These are phyloP conservation scores for Pachycephus smyrnensis DNA, from an alignment of 2,888 invertebrate species.

Conservation along the genomic window DNA sequence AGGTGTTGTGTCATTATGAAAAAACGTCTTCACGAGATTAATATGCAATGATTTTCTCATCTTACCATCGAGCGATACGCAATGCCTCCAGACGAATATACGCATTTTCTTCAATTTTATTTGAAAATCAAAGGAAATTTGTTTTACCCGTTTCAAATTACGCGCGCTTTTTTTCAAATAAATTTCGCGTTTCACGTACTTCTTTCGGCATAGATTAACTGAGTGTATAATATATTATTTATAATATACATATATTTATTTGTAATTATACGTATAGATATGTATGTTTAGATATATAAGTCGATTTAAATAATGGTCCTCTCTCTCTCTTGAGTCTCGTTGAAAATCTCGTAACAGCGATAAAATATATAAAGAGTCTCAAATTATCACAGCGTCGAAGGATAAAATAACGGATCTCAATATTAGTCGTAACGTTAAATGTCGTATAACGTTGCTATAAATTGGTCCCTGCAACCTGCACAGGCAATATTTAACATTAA, in stretches of 20 bases:
- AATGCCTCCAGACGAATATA: conserved; percentile 61
- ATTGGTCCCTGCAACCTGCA: conserved; percentile 26
- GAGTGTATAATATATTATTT: not conserved
- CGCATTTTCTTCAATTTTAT: conserved; percentile 35
- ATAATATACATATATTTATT: not conserved
- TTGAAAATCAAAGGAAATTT: too few species aligned
- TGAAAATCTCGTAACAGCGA: conserved; percentile 13
- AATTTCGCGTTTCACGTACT: not conserved
- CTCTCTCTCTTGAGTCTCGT: conserved; percentile 19
- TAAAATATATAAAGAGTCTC: conserved; percentile 16
- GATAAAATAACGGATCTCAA: not conserved
- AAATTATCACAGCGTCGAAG: conserved; percentile 24
- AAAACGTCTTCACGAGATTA: not conserved
- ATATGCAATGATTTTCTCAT: not conserved
- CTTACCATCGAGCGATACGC: conserved; percentile 60
- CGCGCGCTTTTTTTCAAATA: too few species aligned
- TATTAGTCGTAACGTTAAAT: not conserved
- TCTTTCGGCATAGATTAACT: not conserved
- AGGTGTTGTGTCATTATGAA: not conserved
- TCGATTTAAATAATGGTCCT: not conserved
- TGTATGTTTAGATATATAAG: not conserved
- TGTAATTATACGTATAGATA: not conserved
- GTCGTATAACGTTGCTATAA: not conserved
- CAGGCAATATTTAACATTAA: conserved; percentile 19
- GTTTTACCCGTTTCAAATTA: not conserved